Evolutionary conservation across 2,797 vertebrate species (phyloP).

Genomic region (Octomys mimax): DNA sequence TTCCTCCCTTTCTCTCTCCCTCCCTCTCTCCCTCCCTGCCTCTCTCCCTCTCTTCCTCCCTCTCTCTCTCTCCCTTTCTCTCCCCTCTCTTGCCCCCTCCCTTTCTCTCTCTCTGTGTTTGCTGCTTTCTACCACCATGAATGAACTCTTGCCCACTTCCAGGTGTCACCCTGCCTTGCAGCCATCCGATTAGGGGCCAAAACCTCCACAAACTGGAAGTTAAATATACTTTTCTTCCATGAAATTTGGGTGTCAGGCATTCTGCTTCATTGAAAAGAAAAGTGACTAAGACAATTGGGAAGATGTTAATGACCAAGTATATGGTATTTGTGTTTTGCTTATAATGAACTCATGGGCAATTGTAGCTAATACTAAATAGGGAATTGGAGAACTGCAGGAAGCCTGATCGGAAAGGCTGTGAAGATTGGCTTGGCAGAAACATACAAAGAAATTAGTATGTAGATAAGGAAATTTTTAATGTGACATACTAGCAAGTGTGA

Average conservation of each 20-base stretch:
- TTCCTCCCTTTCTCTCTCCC: not conserved
- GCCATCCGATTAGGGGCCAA: not conserved
- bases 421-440: not conserved
- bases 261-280: not conserved
- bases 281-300: not conserved
- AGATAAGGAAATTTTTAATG: not conserved
- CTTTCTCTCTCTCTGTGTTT: no score
- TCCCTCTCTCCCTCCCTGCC: no score
- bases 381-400: not conserved
- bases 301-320: not conserved
- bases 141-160: not conserved
- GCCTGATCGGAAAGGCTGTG: not conserved
- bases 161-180: not conserved
- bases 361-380: not conserved
- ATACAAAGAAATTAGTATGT: not conserved
- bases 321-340: constrained; percentile 44
- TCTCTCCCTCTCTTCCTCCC: no score
- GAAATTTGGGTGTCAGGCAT: not conserved
- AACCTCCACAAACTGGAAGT: not conserved
- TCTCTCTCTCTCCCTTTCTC: no score
- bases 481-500: not conserved
- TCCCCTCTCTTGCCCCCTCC: not conserved
- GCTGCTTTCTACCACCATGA: not conserved
- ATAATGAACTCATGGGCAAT: not conserved
- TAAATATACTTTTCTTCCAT: not conserved